Evolutionary conservation across 2,797 vertebrate species (phyloP).

Genomic region (Cheirogaleus major): DNA sequence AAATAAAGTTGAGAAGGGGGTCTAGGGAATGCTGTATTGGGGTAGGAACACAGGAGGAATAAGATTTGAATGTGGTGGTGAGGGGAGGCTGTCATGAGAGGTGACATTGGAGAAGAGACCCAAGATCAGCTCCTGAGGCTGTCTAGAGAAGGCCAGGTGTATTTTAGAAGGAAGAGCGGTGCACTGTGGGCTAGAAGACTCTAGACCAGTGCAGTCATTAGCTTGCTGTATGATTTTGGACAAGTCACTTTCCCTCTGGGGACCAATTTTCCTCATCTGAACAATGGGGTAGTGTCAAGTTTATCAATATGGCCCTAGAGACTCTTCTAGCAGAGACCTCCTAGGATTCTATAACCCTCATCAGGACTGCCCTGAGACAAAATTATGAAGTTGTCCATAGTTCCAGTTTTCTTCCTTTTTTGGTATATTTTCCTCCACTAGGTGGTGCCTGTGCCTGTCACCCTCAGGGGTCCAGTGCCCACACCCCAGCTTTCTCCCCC

Average conservation of each 20-base stretch:
- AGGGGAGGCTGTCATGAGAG: background rate
- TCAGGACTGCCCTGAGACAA: background rate
- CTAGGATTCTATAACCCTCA: background rate
- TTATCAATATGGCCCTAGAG: background rate
- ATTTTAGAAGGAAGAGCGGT: background rate
- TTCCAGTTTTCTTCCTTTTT: background rate
- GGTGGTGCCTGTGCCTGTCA: conserved; percentile 68
- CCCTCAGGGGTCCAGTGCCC: conserved; percentile 40
- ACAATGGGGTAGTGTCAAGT: too few species aligned
- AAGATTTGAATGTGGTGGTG: background rate
- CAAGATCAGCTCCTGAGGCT: background rate
- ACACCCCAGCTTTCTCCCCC: background rate
- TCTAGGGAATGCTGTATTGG: background rate
- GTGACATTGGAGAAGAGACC: background rate
- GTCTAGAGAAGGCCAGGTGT: background rate
- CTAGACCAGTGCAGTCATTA: background rate
- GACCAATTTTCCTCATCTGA: background rate
- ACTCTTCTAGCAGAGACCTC: background rate
- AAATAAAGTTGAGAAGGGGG: background rate
- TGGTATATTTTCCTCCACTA: conserved; percentile 62
- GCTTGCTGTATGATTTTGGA: background rate
- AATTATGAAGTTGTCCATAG: background rate
- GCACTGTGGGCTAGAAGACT: background rate
- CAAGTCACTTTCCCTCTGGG: background rate
- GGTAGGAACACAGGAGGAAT: background rate